Evolutionary conservation across 2,888 invertebrate genomes (phyloP).

Genomic region (Amaurobius ferox): DNA sequence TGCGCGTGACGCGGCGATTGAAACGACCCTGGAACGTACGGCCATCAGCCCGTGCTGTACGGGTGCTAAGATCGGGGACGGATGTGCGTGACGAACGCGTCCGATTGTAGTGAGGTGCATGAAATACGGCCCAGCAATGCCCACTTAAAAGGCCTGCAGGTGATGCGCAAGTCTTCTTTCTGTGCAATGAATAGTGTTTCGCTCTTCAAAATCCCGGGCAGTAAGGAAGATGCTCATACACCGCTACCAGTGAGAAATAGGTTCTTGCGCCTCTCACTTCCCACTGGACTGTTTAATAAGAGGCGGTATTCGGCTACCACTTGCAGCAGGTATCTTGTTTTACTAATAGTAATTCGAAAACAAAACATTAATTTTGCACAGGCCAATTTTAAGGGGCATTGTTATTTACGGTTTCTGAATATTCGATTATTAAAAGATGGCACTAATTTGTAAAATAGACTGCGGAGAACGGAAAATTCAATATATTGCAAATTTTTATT

Average conservation of each 20-base stretch:
- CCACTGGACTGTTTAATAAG: not conserved
- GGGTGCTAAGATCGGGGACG: not conserved
- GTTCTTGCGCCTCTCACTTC: not conserved
- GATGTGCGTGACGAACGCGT: constrained; percentile 14
- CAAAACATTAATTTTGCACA: too few species aligned
- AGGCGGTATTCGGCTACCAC: constrained; percentile 50
- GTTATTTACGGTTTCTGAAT: too few species aligned
- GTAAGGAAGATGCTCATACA: constrained; percentile 32
- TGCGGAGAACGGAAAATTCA: too few species aligned
- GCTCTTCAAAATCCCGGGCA: not conserved
- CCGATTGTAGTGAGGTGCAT: constrained; percentile 16
- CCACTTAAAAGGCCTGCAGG: not conserved
- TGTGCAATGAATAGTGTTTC: not conserved
- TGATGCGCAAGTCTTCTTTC: not conserved
- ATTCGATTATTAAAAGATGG: too few species aligned
- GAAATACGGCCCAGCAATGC: constrained; percentile 9
- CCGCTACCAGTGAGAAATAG: constrained; percentile 29
- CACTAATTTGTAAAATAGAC: too few species aligned
- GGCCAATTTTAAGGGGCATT: too few species aligned
- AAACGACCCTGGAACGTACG: constrained; percentile 43
- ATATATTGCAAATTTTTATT: too few species aligned
- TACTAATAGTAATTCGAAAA: too few species aligned
- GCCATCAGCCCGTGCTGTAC: not conserved
- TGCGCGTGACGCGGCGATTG: constrained; percentile 23
- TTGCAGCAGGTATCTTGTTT: constrained; percentile 45